Percentiles rank a stretch among this genome's conserved stretches.
phyloP scores from a whole-genome alignment of 2,797 vertebrate genomes.

The Amblyraja radiata region DNA sequence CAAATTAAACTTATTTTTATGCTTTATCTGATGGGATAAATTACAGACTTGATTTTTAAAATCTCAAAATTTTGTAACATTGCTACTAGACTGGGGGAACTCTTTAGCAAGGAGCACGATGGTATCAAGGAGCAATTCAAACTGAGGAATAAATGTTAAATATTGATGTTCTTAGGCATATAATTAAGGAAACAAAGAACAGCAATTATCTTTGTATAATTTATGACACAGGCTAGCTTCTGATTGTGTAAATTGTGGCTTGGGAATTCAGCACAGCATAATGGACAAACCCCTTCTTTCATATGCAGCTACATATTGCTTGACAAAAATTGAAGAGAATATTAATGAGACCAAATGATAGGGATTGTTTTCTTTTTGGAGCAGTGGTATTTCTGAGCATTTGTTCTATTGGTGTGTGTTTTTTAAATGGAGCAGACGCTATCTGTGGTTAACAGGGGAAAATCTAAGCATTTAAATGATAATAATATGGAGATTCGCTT shows the following conservation, averaged over 20 bases:
- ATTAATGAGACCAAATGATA: neutral
- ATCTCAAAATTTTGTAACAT: too few species aligned
- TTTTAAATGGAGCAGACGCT: neutral
- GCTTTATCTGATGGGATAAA: too few species aligned
- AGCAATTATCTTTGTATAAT: neutral
- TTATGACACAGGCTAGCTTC: neutral
- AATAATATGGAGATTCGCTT: neutral
- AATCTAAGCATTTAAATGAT: neutral
- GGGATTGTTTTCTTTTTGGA: neutral
- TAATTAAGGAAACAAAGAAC: constrained; percentile 18
- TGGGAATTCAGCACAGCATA: constrained; percentile 20
- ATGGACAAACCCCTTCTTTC: constrained; percentile 31
- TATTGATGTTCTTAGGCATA: neutral
- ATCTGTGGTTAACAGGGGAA: neutral
- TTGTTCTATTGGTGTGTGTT: neutral
- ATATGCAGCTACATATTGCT: constrained; percentile 31
- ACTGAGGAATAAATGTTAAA: neutral
- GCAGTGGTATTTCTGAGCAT: neutral
- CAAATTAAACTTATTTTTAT: too few species aligned
- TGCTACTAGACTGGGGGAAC: too few species aligned
- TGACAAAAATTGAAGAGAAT: constrained; percentile 11
- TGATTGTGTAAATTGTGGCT: neutral
- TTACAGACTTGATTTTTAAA: too few species aligned
- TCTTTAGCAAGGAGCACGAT: too few species aligned
- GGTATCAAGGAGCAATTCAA: neutral